These are phyloP conservation scores for Accipiter cooperii DNA, from an alignment of 2,113 vertebrate genomes.

Conservation along the genomic window DNA sequence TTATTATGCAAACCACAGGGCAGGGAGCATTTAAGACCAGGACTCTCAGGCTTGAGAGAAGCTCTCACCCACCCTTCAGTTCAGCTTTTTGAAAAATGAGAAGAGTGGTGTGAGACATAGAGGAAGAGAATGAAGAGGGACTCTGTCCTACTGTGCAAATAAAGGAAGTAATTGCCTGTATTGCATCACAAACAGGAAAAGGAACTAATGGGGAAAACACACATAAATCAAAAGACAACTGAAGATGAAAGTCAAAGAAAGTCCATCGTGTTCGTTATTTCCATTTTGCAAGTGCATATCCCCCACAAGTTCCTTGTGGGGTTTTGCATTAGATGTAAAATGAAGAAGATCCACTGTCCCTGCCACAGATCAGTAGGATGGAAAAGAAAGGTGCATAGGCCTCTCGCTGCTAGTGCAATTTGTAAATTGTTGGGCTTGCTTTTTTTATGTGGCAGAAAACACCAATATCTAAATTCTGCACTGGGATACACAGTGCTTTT, in stretches of 20 bases:
- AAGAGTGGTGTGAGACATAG: not conserved
- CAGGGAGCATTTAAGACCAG: not conserved
- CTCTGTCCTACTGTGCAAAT: not conserved
- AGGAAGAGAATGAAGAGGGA: not conserved
- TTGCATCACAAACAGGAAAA: not conserved
- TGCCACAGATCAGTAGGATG: not conserved
- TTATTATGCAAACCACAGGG: not conserved
- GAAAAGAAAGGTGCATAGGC: not conserved
- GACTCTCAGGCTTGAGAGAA: not conserved
- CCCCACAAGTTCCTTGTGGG: not conserved
- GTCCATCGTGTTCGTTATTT: not conserved
- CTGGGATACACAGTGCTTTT: not conserved
- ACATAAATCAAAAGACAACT: not conserved
- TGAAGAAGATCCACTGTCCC: not conserved
- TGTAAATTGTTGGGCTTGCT: not conserved
- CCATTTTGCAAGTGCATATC: not conserved
- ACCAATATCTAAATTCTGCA: not conserved
- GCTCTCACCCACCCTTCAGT: not conserved
- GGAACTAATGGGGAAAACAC: not conserved
- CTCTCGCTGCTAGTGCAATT: not conserved
- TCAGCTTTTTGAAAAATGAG: not conserved
- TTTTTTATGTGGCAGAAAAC: not conserved
- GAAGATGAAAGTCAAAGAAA: not conserved
- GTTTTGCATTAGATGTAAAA: not conserved
- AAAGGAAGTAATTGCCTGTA: constrained; percentile 31